Evolutionary conservation across 2,888 invertebrate genomes (phyloP).

Genomic region (Sminthurinus aureus): DNA sequence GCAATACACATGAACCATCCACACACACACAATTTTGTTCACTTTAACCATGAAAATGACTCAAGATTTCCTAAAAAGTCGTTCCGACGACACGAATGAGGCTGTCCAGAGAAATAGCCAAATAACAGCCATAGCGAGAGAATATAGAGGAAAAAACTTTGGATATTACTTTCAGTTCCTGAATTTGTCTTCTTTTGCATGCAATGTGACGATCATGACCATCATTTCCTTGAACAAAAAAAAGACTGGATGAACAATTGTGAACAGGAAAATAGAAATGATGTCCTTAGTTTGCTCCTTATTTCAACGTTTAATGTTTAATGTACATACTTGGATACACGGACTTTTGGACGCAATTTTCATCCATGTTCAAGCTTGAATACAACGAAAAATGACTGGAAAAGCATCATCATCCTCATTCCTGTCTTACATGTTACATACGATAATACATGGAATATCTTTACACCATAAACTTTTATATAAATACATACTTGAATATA

Average conservation of each 20-base stretch:
- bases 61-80: slow-evolving; percentile 7
- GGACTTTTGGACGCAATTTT: too few species aligned
- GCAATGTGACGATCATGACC: slow-evolving; percentile 41
- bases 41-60: slow-evolving; percentile 9
- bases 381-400: too few species aligned
- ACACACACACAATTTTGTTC: neutral
- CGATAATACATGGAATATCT: too few species aligned
- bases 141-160: slow-evolving; percentile 1
- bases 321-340: too few species aligned
- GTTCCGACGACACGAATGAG: neutral
- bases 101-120: neutral
- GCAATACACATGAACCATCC: neutral
- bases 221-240: slow-evolving; percentile 4
- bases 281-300: neutral
- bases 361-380: too few species aligned
- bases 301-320: too few species aligned
- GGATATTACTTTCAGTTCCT: slow-evolving; percentile 24
- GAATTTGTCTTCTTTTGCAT: slow-evolving; percentile 28
- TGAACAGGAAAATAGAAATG: neutral
- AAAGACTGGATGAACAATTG: neutral
- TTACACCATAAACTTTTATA: too few species aligned
- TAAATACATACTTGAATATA: too few species aligned
- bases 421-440: too few species aligned
- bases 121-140: neutral
- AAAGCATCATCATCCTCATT: too few species aligned